These are phyloP conservation scores for Coryphaenoides rupestris DNA, from an alignment of 2,113 vertebrate species.

Conservation along the genomic window DNA sequence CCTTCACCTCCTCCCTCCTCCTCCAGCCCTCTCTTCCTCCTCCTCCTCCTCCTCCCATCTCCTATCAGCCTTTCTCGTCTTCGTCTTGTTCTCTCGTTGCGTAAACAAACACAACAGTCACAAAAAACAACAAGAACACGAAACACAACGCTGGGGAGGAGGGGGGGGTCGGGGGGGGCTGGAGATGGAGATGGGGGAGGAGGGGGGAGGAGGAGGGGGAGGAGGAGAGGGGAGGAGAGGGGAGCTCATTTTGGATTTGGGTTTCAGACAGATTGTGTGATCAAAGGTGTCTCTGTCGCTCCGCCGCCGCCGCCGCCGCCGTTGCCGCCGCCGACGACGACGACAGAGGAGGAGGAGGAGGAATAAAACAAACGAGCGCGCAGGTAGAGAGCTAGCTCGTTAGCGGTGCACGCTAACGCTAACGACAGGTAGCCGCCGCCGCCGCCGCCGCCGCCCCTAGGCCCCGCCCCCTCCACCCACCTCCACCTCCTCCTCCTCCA, in stretches of 20 bases:
- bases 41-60: constrained; percentile 30
- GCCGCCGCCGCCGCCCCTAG: too few relatives aligned
- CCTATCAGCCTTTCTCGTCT: neutral
- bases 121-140: too few relatives aligned
- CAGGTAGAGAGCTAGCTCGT: constrained; percentile 88
- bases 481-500: constrained; percentile 61
- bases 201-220: constrained; percentile 49
- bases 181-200: constrained; percentile 23
- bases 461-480: constrained; percentile 64
- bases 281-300: constrained; percentile 88
- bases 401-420: constrained; percentile 88
- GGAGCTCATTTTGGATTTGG: constrained; percentile 80
- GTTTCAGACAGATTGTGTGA: constrained; percentile 91
- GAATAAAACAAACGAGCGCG: constrained; percentile 92
- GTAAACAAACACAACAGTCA: constrained; percentile 75
- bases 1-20: too few relatives aligned
- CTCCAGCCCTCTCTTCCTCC: constrained; percentile 25
- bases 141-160: constrained; percentile 43
- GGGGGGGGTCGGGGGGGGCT: constrained; percentile 49
- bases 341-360: constrained; percentile 92
- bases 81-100: constrained; percentile 43
- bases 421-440: constrained; percentile 90
- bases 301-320: too few relatives aligned
- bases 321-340: too few relatives aligned
- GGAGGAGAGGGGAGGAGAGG: constrained; percentile 22